Base-by-base conservation (phyloP, 2,888 invertebrate species). In the Anagyrus pseudococci region DNA sequence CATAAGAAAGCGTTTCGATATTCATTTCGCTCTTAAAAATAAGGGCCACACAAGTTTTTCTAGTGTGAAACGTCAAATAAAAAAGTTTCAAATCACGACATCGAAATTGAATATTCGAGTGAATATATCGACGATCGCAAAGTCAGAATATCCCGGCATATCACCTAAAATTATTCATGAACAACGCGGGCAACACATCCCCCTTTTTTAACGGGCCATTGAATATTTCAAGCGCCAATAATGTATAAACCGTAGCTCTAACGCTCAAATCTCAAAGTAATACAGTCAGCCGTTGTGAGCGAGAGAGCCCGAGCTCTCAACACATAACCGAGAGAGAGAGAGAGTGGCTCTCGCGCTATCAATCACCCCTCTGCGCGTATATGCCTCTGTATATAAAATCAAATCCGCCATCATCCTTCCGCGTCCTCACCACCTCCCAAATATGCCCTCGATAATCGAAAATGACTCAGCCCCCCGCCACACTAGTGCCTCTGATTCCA, bases 311-410 rank as follows among this genome's bases (percentile, higher is more conserved):
- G 19, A 47, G 23, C 19, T 41, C 23, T 37, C n/a, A 23, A 44
- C 49, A 49, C 58, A 44, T 54, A 58, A 44, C 55, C 37, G 33
- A n/a, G n/a, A n/a, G n/a, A n/a, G n/a, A n/a, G n/a, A n/a, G n/a
- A n/a, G n/a, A n/a, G n/a, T n/a, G n/a, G 13, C 46, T 40, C 29
- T 49, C 55, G 19, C 55, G 59, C 59, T 59, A 64, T 64, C 64
- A 59, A 64, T 64, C 64, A 59, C 25, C 26, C 55, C n/a, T 17
- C 20, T 25, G 37, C 29, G 43, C 44, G 49, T 54, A n/a, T n/a
- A n/a, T n/a, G n/a, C n/a, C n/a, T n/a, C n/a, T n/a, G n/a, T n/a
- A n/a, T n/a, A n/a, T n/a, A n/a, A n/a, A n/a, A n/a, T n/a, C n/a
- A n/a, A n/a, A n/a, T n/a, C n/a, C n/a, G n/a, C n/a, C n/a, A n/a